Conservation (phyloP, 2,797 vertebrate species). For the Spondyliosoma cantharus region DNA sequence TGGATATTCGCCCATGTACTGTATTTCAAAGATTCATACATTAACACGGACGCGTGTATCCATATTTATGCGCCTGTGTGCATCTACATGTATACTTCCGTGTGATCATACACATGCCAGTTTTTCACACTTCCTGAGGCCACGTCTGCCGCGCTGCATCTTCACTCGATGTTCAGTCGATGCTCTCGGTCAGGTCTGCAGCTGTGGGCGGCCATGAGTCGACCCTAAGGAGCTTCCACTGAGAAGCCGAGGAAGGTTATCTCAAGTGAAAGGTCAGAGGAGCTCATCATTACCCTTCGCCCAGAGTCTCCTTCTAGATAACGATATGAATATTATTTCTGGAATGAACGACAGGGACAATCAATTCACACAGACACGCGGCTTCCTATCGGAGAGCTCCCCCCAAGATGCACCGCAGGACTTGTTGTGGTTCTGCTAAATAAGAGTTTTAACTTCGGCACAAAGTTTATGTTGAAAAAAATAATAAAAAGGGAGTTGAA, state of each 20-base stretch:
- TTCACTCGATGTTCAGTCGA: conserved; percentile 59
- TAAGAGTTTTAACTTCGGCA: background rate
- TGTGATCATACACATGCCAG: background rate
- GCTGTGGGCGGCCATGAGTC: conserved; percentile 36
- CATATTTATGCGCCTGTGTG: background rate
- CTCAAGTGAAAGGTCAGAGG: conserved; percentile 67
- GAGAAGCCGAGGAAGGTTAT: conserved; percentile 62
- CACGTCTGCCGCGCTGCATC: background rate
- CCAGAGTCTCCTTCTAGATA: conserved; percentile 55
- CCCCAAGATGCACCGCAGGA: background rate
- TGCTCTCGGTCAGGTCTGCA: conserved; percentile 44
- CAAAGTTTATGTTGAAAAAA: background rate
- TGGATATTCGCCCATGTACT: conserved; percentile 24
- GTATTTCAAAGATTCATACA: background rate
- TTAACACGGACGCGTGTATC: background rate
- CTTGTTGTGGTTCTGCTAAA: conserved; percentile 1
- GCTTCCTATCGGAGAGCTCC: background rate
- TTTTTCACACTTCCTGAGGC: conserved; percentile 26
- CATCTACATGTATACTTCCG: background rate
- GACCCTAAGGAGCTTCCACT: conserved; percentile 49
- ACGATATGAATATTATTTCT: conserved; percentile 56
- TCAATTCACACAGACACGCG: conserved; percentile 30
- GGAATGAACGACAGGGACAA: conserved; percentile 27
- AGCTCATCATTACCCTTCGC: conserved; percentile 64
- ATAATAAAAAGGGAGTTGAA: background rate